Base-by-base conservation (phyloP, 2,888 invertebrate genomes). In the Drosophila bunnanda region DNA sequence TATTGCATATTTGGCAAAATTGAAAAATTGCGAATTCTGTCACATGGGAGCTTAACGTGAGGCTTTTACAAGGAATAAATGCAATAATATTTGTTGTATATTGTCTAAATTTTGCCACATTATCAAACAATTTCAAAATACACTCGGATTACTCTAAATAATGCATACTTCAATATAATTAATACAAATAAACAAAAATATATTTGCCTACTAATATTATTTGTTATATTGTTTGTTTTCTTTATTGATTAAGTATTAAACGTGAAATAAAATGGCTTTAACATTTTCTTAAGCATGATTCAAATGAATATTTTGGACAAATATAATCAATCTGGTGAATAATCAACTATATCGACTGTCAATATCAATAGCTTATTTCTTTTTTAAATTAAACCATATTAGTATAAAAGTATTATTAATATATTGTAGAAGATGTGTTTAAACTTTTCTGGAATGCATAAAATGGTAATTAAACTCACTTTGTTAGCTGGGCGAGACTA, bases 401-500 rank as follows among this genome's bases (percentile, higher is more conserved):
- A 5, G 1, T n/a, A 0, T 2, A 46, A 30, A 30, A 4, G n/a
- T n/a, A n/a, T n/a, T n/a, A n/a, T n/a, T n/a, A n/a, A n/a, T n/a
- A n/a, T n/a, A n/a, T n/a, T n/a, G n/a, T n/a, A n/a, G 13, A 41
- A 20, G 13, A 12, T 20, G 20, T 34, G n/a, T 7, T 12, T 25
- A 22, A 36, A 15, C 9, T 8, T 13, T 59, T n/a, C 20, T n/a
- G 34, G 17, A 62, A 73, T 50, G 50, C 64, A 62, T 66, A 4
- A 39, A 54, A 53, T 48, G 25, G 0, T 25, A 46, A n/a, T 30
- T 10, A 3, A 65, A 88, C 91, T 70, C 84, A 93, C 92, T 91
- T 91, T 64, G 92, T 91, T 25, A 92, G 73, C 64, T 93, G 92
- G 4, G 91, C 92, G 78, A 92, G 88, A 76, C 92, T 92, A 65